These are phyloP conservation scores for Hippasteria phrygiana DNA, from an alignment of 53 echinoderm and acorn worm species.

Conservation along the genomic window DNA sequence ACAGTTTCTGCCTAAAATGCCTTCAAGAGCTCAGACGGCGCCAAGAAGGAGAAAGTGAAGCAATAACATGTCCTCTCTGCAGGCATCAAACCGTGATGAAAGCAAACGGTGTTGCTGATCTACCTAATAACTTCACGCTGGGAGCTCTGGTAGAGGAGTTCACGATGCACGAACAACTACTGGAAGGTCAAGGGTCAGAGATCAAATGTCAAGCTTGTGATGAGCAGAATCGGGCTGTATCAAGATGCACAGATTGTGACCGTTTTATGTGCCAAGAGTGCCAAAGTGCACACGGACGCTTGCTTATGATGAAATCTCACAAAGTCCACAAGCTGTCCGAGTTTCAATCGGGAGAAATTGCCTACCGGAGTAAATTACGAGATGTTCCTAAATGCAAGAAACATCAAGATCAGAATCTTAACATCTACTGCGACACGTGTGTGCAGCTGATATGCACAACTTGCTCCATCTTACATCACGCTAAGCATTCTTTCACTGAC, in stretches of 20 bases:
- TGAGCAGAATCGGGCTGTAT: not conserved
- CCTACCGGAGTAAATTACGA: not conserved
- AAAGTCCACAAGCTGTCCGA: not conserved
- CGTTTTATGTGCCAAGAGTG: not conserved
- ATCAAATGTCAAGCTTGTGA: not conserved
- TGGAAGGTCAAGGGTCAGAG: not conserved
- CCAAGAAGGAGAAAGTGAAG: not conserved
- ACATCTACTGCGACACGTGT: not conserved
- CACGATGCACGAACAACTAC: not conserved
- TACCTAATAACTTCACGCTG: not conserved
- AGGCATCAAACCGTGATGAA: not conserved
- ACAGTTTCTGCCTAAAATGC: not conserved
- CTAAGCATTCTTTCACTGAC: not conserved
- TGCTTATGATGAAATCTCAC: not conserved
- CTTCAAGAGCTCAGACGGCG: not conserved
- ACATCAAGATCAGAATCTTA: not conserved
- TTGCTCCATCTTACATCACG: not conserved
- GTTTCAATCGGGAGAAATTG: not conserved
- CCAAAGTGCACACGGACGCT: not conserved
- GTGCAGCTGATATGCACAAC: not conserved
- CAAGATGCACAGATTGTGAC: constrained; percentile 5
- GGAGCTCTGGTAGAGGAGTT: no score
- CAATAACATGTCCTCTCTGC: constrained; percentile 18
- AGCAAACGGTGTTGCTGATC: not conserved
- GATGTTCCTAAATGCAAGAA: not conserved